Evolutionary conservation across 2,888 invertebrate species (phyloP), one percentile per base, ranked within the genome.

Genomic region (Hydropsyche betteni): DNA sequence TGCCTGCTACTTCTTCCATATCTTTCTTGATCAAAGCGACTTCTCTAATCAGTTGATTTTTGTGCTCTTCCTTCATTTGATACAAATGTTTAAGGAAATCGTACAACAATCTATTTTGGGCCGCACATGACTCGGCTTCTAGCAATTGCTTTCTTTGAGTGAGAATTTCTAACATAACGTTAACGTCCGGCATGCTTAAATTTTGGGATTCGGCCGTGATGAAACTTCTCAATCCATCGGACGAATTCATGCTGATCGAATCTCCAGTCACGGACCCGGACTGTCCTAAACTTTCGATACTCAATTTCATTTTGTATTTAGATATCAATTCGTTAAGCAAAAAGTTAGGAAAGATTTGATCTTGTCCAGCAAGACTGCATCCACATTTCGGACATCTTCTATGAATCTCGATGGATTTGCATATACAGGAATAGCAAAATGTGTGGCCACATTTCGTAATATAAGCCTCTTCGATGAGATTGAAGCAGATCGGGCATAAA

Each of bases 391-490:
- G 96, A 83, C 96, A 97, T 68, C 93, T 88, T 76, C 90, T 90
- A 77, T 87, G 88, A 2, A 87, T 85, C 81, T 92, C 91, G 53
- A 94, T 86, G 2, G 91, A 90, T 80, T 89, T 89, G 24, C 86
- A 85, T 69, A 97, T 94, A 84, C 97, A 97, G 16, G 90, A 89
- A 82, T 91, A 92, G 84, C 97, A 97, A 86, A 95, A 97, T 0
- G 96, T 96, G 83, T 97, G 97, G 0, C 97, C 97, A 85, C 97
- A 97, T 80, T 93, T 91, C 0, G 96, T 96, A 82, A 97, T 95
- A 84, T 95, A 93, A 0, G 97, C 96, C 84, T 96, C 96, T 80
- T 93, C 92, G 77, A 97, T 94, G 69, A 94, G 86, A 83, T 95
- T 94, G 85, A 96, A 94, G 85, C 97, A 97, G 73, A 96, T 92